Conservation (phyloP, 2,113 vertebrate species). For the Xerus inauris region DNA sequence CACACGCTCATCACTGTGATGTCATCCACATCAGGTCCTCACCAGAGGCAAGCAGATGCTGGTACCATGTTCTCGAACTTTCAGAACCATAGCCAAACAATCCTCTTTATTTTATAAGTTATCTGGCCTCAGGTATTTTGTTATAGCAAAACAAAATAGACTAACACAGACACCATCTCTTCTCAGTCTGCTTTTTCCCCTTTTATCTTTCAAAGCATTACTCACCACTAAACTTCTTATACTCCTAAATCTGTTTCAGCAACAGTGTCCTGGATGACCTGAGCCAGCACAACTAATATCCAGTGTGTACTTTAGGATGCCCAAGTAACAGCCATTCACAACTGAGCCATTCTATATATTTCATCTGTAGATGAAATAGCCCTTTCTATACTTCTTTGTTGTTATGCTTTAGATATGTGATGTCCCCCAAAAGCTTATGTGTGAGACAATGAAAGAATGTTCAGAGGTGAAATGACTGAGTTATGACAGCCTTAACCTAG, state of each 20-base stretch:
- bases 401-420: too few species aligned
- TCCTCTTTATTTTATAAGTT: neutral
- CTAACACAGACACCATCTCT: neutral
- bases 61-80: neutral
- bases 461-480: too few species aligned
- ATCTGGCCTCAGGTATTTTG: neutral
- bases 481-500: too few species aligned
- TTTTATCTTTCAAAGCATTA: neutral
- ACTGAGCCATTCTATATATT: rapidly evolving
- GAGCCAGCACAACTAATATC: neutral
- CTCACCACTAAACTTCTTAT: neutral
- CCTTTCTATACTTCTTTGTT: too few species aligned
- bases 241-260: neutral
- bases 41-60: neutral
- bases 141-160: neutral
- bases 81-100: neutral
- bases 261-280: neutral
- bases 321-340: neutral
- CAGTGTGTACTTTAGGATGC: neutral
- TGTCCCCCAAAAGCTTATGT: too few species aligned
- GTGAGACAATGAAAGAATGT: too few species aligned
- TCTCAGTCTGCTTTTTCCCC: neutral
- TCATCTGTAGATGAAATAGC: neutral
- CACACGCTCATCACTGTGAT: neutral
- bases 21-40: neutral